Percentiles rank a stretch among this genome's conserved stretches.
Conservation (phyloP, 2,888 invertebrate species). For the Nymphalis polychloros region DNA sequence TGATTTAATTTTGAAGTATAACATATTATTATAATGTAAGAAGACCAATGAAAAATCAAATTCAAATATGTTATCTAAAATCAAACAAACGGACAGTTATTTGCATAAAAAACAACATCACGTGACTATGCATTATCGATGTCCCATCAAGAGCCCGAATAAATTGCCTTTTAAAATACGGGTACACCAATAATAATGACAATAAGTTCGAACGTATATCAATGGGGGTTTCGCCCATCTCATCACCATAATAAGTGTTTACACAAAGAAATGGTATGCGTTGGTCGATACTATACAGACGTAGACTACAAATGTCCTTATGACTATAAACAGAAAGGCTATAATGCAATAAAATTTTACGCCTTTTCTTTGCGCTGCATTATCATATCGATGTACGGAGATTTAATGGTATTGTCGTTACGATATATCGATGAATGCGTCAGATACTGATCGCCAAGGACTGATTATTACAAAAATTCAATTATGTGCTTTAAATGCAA, state of each 20-base stretch:
- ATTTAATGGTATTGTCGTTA: conserved; percentile 60
- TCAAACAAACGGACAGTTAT: conserved; percentile 11
- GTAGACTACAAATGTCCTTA: conserved; percentile 20
- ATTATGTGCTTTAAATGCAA: conserved; percentile 47
- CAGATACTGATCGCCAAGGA: conserved; percentile 71
- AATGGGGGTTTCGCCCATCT: conserved; percentile 79
- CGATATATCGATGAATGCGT: conserved; percentile 65
- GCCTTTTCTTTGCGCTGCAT: conserved; percentile 17
- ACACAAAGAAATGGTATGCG: conserved; percentile 43
- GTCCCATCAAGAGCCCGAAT: conserved; percentile 65
- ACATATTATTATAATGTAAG: background rate
- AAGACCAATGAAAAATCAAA: background rate
- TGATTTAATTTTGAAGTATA: background rate
- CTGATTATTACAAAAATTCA: conserved; percentile 44
- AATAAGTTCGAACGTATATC: conserved; percentile 74
- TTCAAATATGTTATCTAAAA: background rate
- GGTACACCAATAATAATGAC: conserved; percentile 71
- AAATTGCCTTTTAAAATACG: conserved; percentile 75
- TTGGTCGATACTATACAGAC: conserved; percentile 44
- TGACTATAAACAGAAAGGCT: conserved; percentile 18
- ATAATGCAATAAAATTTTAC: conserved; percentile 30
- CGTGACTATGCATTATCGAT: conserved; percentile 62
- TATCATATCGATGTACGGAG: conserved; percentile 39
- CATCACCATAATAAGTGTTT: conserved; percentile 70
- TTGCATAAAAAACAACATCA: conserved; percentile 32